Conservation (phyloP, 2,888 invertebrate genomes). For the Osmoderma eremita region DNA sequence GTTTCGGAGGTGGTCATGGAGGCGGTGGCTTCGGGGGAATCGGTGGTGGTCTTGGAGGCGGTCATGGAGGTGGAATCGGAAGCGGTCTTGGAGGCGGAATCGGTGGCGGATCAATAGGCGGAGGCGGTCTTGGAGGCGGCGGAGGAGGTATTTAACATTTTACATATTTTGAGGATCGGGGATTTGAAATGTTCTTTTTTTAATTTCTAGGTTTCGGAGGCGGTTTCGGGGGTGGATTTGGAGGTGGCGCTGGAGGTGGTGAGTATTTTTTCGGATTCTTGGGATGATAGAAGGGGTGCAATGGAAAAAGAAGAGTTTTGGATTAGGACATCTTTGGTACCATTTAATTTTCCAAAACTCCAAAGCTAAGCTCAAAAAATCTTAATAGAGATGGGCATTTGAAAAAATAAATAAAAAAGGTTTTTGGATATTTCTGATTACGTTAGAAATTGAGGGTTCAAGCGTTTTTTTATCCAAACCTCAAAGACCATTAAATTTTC, state of each 20-base stretch:
- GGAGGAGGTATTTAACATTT: slow-evolving; percentile 10
- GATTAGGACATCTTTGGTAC: slow-evolving; percentile 48
- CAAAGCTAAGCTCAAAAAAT: too few relatives aligned
- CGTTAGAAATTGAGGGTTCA: too few relatives aligned
- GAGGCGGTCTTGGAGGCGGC: slow-evolving; percentile 46
- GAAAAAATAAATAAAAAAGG: too few relatives aligned
- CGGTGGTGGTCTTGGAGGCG: slow-evolving; percentile 49
- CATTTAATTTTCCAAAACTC: slow-evolving; percentile 52
- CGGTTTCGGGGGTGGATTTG: slow-evolving; percentile 52
- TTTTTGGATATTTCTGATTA: too few relatives aligned
- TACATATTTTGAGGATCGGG: not conserved
- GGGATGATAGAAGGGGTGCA: too few relatives aligned
- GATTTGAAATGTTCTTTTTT: not conserved
- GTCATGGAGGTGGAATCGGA: slow-evolving; percentile 44
- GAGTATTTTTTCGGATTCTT: too few relatives aligned
- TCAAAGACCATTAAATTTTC: too few relatives aligned
- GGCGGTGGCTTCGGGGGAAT: slow-evolving; percentile 51
- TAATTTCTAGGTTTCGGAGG: slow-evolving; percentile 43
- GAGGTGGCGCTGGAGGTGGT: slow-evolving; percentile 40
- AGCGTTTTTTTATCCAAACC: too few relatives aligned
- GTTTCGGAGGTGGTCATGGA: slow-evolving; percentile 54
- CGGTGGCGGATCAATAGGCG: slow-evolving; percentile 46
- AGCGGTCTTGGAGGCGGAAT: slow-evolving; percentile 40
- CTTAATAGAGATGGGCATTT: too few relatives aligned
- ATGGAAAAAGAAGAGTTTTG: too few relatives aligned